Percentiles rank a stretch among this genome's conserved stretches.
phyloP scores from a whole-genome alignment of 2,888 invertebrate genomes.

The Tachina grossa region DNA sequence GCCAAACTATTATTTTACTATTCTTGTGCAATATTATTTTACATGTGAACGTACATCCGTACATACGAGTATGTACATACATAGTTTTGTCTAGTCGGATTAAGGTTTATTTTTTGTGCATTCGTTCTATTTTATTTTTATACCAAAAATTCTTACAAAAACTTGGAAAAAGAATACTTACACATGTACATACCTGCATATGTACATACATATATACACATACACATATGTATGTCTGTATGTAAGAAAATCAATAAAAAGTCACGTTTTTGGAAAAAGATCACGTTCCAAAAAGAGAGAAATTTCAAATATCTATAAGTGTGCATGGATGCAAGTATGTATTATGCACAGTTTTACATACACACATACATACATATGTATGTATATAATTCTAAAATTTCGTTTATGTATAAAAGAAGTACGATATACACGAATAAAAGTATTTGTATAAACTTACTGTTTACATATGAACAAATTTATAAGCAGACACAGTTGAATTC shows the following conservation, averaged over 20 bases:
- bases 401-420: background rate
- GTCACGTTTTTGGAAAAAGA: constrained; percentile 82
- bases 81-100: background rate
- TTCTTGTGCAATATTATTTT: background rate
- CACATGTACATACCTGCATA: background rate
- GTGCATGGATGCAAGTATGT: constrained; percentile 8
- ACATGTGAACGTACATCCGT: background rate
- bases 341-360: background rate
- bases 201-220: background rate
- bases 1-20: background rate
- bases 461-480: background rate
- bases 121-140: too few relatives aligned
- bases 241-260: constrained; percentile 82
- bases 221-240: background rate
- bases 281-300: constrained; percentile 79
- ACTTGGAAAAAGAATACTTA: background rate
- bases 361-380: background rate
- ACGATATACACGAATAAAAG: background rate
- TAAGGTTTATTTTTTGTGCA: too few relatives aligned
- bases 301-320: constrained; percentile 7
- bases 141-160: too few relatives aligned
- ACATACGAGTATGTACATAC: background rate
- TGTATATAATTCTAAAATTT: constrained; percentile 13
- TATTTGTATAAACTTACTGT: background rate
- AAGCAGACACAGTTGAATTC: background rate